phyloP scores from a whole-genome alignment of 2,113 vertebrate species.

The Nettapus auritus region DNA sequence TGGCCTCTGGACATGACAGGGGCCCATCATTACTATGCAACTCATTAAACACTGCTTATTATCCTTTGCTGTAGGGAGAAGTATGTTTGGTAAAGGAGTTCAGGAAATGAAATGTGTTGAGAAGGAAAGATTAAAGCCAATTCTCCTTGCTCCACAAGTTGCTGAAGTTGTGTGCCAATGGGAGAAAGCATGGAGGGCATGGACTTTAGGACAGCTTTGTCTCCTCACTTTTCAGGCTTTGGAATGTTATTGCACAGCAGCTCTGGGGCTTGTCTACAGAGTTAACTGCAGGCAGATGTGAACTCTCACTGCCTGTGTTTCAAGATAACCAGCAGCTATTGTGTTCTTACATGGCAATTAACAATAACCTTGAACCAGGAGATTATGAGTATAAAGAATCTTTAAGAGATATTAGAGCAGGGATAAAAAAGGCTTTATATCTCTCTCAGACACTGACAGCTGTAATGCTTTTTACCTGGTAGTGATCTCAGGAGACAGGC shows the following conservation, averaged over 20 bases:
- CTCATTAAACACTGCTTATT: not conserved
- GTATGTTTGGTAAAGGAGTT: not conserved
- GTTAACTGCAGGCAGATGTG: not conserved
- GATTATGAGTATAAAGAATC: not conserved
- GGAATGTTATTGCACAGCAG: fast-evolving
- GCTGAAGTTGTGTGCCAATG: fast-evolving
- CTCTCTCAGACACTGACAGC: not conserved
- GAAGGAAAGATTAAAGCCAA: not conserved
- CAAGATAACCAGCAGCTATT: not conserved
- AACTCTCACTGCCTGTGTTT: not conserved
- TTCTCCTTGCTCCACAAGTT: fast-evolving
- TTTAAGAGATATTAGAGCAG: not conserved
- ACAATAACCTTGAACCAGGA: not conserved
- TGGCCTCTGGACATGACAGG: not conserved
- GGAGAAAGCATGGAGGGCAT: not conserved
- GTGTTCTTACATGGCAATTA: not conserved
- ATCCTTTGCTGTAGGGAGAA: not conserved
- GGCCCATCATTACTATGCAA: not conserved
- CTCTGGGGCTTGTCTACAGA: not conserved
- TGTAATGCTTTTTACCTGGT: not conserved
- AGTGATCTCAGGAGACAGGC: not conserved
- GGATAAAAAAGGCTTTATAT: not conserved
- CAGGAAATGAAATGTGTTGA: not conserved
- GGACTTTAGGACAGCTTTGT: not conserved
- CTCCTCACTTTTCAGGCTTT: not conserved